Evolutionary conservation across 2,888 invertebrate species (phyloP).

Genomic region (Poecilobothrus nobilitatus): DNA sequence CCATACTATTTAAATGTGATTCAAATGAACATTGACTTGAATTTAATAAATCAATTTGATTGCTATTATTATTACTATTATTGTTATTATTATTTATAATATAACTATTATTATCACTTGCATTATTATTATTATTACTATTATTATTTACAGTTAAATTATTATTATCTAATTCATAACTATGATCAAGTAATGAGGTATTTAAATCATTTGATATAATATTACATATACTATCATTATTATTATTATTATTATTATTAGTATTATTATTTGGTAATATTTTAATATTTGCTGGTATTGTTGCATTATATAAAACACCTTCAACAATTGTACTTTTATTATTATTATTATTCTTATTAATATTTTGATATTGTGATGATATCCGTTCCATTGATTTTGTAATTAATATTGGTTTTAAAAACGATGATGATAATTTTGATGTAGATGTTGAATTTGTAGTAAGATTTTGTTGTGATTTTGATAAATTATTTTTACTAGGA

Average conservation of each 20-base stretch:
- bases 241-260: not conserved
- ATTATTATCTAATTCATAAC: not conserved
- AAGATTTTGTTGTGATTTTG: not conserved
- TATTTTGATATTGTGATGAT: not conserved
- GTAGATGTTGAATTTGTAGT: too few species aligned
- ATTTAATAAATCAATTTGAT: slow-evolving; percentile 14
- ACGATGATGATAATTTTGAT: not conserved
- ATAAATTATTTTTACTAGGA: not conserved
- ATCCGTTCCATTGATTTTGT: too few species aligned
- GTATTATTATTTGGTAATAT: not conserved
- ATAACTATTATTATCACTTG: too few species aligned
- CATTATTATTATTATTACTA: not conserved
- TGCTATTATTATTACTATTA: not conserved
- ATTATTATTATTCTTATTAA: not conserved
- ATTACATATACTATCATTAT: not conserved
- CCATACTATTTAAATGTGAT: slow-evolving; percentile 7
- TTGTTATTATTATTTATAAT: not conserved
- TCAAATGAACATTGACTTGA: slow-evolving; percentile 18
- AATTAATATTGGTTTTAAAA: not conserved
- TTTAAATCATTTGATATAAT: not conserved
- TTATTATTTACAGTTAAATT: not conserved
- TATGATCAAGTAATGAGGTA: not conserved
- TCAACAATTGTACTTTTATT: not conserved
- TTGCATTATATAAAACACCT: not conserved
- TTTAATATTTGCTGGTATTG: not conserved